Percentiles rank a stretch among this genome's conserved stretches.
Evolutionary conservation across 2,888 invertebrate species (phyloP).

Genomic region (Julus scandinavius): DNA sequence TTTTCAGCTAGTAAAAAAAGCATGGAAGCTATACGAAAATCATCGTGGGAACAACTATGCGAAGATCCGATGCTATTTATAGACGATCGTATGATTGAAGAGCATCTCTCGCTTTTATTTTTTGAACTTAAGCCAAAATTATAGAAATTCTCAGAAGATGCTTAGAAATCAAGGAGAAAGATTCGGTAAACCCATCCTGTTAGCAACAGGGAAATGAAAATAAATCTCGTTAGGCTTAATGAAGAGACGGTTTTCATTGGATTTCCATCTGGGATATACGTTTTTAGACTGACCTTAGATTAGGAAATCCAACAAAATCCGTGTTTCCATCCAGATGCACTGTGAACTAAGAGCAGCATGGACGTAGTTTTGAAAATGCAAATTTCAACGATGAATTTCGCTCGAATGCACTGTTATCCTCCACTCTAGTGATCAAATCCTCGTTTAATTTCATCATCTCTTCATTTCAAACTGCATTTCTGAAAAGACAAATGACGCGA

Average conservation of each 20-base stretch:
- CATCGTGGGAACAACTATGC: neutral
- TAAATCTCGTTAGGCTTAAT: neutral
- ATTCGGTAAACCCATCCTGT: neutral
- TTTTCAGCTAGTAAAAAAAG: neutral
- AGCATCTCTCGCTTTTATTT: neutral
- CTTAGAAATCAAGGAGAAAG: neutral
- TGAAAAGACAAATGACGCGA: neutral
- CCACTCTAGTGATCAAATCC: neutral
- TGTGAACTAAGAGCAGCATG: neutral
- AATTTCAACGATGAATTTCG: neutral
- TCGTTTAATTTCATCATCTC: neutral
- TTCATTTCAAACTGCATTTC: slow-evolving; percentile 10
- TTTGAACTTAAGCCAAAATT: slow-evolving; percentile 5
- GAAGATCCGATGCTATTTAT: neutral
- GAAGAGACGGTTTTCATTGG: neutral
- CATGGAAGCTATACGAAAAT: neutral
- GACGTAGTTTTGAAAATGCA: neutral
- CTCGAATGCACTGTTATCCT: neutral
- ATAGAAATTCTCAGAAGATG: neutral
- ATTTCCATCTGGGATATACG: neutral
- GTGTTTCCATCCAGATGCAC: neutral
- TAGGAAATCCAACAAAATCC: neutral
- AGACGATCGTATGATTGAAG: neutral
- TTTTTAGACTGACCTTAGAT: neutral
- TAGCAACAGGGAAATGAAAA: neutral